Percentiles rank a stretch among this genome's conserved stretches.
Conservation (phyloP, 2,888 invertebrate species). For the Dermolepida albohirtum region DNA sequence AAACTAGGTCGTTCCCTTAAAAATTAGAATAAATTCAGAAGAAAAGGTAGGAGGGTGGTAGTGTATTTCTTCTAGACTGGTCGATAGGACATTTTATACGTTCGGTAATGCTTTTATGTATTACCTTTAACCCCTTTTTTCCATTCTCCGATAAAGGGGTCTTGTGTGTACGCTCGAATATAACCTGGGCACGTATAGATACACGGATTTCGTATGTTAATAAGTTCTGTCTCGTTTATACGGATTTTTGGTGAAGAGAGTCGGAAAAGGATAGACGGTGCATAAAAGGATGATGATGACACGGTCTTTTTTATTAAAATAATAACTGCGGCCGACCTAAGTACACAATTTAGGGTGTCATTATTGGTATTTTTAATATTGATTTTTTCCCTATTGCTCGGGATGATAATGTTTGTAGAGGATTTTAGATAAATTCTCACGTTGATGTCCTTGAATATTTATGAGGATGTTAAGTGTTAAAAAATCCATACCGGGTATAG, state of each 20-base stretch:
- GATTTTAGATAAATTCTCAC: conserved; percentile 33
- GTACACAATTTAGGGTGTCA: conserved; percentile 39
- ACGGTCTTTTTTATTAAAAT: conserved; percentile 34
- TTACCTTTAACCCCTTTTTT: too few relatives aligned
- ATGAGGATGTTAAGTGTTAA: conserved; percentile 27
- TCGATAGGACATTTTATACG: too few relatives aligned
- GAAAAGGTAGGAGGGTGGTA: too few relatives aligned
- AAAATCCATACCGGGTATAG: conserved; percentile 12
- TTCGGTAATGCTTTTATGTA: too few relatives aligned
- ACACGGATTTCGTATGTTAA: conserved; percentile 29
- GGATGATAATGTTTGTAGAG: conserved; percentile 18
- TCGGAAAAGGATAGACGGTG: conserved; percentile 14
- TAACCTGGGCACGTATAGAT: too few relatives aligned
- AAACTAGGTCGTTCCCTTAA: too few relatives aligned
- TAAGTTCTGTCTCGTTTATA: conserved; percentile 24
- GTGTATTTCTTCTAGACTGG: too few relatives aligned
- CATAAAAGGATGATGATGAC: conserved; percentile 33
- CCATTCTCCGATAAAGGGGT: too few relatives aligned
- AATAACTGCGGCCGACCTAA: conserved; percentile 34
- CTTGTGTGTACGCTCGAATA: too few relatives aligned
- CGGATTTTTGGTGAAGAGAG: conserved; percentile 13
- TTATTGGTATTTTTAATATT: conserved; percentile 38
- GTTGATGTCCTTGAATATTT: conserved; percentile 28
- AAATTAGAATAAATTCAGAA: too few relatives aligned
- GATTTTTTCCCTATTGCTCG: conserved; percentile 9